phyloP scores from a whole-genome alignment of 2,797 vertebrate genomes.

The Alca torda region DNA sequence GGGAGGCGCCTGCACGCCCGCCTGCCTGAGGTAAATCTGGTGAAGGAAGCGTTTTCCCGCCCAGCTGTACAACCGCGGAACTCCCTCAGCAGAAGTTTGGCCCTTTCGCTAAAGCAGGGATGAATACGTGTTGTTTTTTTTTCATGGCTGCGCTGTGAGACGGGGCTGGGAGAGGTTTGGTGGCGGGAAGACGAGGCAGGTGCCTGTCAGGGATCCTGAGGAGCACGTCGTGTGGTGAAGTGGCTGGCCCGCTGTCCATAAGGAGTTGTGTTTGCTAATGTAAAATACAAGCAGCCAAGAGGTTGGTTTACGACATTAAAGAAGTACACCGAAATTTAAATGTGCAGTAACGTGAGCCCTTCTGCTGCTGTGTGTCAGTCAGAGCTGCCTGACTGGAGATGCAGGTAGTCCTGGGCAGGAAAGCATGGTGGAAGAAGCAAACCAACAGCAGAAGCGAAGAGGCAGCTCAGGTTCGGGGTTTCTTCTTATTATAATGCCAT shows the following conservation, averaged over 20 bases:
- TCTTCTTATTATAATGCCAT: neutral
- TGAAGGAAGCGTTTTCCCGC: accelerated
- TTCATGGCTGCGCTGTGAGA: neutral
- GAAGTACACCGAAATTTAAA: neutral
- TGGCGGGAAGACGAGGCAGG: accelerated
- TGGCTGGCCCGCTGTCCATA: accelerated
- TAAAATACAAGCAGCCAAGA: too few species aligned
- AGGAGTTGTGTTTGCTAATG: neutral
- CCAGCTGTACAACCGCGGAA: accelerated
- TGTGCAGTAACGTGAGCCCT: neutral
- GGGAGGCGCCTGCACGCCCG: neutral
- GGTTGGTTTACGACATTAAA: neutral
- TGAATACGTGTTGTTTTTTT: too few species aligned
- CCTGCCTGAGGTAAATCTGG: accelerated
- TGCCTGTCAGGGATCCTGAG: neutral
- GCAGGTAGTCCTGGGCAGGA: neutral
- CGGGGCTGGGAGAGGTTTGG: neutral
- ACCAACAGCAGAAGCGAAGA: neutral
- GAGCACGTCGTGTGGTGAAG: neutral
- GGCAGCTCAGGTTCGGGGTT: neutral
- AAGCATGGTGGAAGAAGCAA: neutral
- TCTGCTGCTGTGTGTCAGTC: neutral
- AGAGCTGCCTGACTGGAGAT: neutral
- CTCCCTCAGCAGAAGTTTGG: accelerated
- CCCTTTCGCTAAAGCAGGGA: accelerated